Base-by-base conservation (phyloP, 2,888 invertebrate genomes). In the Microplitis deprimator region DNA sequence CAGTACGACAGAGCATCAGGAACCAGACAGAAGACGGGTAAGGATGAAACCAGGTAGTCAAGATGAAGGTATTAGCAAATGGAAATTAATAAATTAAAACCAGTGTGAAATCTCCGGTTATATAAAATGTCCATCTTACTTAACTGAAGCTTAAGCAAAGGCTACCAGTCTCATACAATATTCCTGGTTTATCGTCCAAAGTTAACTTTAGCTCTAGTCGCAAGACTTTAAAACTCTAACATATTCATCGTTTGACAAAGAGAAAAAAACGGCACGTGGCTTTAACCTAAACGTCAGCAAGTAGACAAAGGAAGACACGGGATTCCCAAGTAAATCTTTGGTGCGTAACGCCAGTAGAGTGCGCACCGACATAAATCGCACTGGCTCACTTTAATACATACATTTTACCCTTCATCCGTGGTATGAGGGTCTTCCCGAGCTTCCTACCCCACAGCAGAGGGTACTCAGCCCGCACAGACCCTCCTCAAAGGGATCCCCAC, bases 331-430 rank as follows among this genome's bases (percentile, higher is more conserved):
- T 74, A 75, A 77, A 77, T 77, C 77, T 75, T 38, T 62, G 7
- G 17, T 62, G 7, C 74, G 29, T 29, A 29, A 2, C 29, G 29
- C 29, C 29, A 29, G 29, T 29, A 29, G 29, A 29, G 40, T 29
- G 64, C 59, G 67, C 71, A 70, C 70, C 77, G 67, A 71, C 74
- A 77, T 77, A 77, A 77, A 77, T 77, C 77, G 70, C 74, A 67
- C 39, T 70, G 77, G 69, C 69, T 77, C 73, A 77, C 77, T 73
- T 77, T 77, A 50, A 50, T 50, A 50, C 50, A 50, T 50, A 50
- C 50, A 50, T 50, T 60, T 71, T 68, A 61, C 64, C 64, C 61
- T 38, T 40, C 59, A 65, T 59, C 60, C 65, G 38, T 72, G 16
- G 72, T 20, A 10, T 40, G 62, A 50, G 61, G 10, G 6, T 39